phyloP scores from a whole-genome alignment of 2,888 invertebrate genomes.

The Drosophila rubida region DNA sequence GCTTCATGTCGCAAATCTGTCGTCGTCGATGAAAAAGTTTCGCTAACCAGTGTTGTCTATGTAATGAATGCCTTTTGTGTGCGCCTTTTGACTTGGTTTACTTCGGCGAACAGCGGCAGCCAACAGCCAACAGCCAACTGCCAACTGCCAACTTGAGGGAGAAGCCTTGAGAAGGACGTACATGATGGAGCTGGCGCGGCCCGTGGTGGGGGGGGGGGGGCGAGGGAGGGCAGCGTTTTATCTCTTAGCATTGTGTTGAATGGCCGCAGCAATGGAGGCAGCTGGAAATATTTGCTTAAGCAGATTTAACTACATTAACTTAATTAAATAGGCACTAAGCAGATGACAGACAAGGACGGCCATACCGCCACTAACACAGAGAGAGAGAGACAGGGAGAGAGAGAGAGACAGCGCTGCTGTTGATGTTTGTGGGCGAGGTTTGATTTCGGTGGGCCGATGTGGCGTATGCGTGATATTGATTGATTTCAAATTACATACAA shows the following conservation, averaged over 20 bases:
- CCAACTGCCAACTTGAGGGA: constrained; percentile 1
- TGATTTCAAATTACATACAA: constrained; percentile 72
- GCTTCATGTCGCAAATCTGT: constrained; percentile 76
- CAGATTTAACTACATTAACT: constrained; percentile 81
- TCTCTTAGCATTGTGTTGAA: constrained; percentile 75
- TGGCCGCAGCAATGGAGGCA: constrained; percentile 44
- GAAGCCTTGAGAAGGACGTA: constrained; percentile 5
- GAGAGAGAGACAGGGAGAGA: background rate
- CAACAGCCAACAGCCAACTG: background rate
- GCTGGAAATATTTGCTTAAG: constrained; percentile 77
- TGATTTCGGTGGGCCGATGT: constrained; percentile 39
- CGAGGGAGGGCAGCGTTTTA: constrained; percentile 48
- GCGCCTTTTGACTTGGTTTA: constrained; percentile 62
- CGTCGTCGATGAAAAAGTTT: constrained; percentile 74
- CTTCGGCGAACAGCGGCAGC: constrained; percentile 39
- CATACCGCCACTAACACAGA: background rate
- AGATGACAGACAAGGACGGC: constrained; percentile 37
- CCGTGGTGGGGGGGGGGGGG: background rate
- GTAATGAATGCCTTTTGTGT: constrained; percentile 77
- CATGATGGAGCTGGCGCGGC: background rate
- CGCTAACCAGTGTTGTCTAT: constrained; percentile 57
- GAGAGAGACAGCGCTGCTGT: background rate
- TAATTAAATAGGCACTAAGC: constrained; percentile 80
- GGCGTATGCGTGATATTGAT: constrained; percentile 75
- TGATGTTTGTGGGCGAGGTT: constrained; percentile 14